Evolutionary conservation across 1,140 invertebrate genomes (phyloP), one percentile per base, ranked within the genome.

Genomic region (Druon quercuslanigerum): DNA sequence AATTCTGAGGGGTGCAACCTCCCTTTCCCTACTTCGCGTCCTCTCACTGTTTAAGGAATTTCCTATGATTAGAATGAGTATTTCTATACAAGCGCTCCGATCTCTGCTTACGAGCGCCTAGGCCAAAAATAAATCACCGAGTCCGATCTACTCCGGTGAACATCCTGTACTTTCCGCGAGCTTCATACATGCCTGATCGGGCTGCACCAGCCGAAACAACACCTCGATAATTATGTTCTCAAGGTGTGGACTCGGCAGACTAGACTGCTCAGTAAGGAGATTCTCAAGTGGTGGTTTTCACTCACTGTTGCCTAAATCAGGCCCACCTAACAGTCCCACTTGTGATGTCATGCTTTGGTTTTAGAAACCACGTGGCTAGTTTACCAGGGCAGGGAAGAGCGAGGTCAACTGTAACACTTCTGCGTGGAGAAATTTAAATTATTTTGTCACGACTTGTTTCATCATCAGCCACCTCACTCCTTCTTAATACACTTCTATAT

Each of bases 41-140:
- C 25, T 79, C 77, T 77, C 82, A 84, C 84, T 83, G 80, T 86
- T 87, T 80, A 83, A 87, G 86, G 86, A 88, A 88, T 87, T 87
- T 87, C 83, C 87, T 87, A 88, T 88, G 84, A 88, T 88, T 88
- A 87, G 87, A 87, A 88, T 87, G 85, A 85, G 87, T 87, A 88
- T 87, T 88, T 88, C 86, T 86, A 88, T 82, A 86, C 84, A 80
- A 54, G 54, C 79, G 78, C 80, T 57, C 77, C 75, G 79, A 85
- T 81, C 81, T 84, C 84, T 50, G 54, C 56, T 77, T 82, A 81
- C 82, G 76, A 73, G 75, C 82, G 77, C 83, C 80, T 83, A 80
- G 17, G 76, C 74, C 80, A 72, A 85, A 83, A 86, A 86, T 87
- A 87, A 87, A 86, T 76, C 71, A 83, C 76, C 0, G 40, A 46